Conservation (phyloP, 2,888 invertebrate genomes). For the Acrobasis suavella region DNA sequence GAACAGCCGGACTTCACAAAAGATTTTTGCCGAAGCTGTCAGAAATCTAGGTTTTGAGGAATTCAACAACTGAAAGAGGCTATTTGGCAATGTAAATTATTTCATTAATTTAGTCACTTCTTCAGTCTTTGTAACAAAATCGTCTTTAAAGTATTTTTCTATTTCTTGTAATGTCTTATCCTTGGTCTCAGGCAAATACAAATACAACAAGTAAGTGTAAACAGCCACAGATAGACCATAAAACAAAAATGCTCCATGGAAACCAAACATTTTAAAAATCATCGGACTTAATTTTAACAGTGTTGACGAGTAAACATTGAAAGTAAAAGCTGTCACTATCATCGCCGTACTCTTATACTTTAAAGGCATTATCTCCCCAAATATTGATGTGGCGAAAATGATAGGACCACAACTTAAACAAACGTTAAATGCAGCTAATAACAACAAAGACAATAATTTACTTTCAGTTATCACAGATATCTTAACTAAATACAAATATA, state of each 20-base stretch:
- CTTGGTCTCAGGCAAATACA: conserved; percentile 42
- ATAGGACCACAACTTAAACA: conserved; percentile 15
- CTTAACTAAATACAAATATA: conserved; percentile 20
- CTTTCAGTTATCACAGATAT: conserved; percentile 13
- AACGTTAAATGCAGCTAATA: conserved; percentile 15
- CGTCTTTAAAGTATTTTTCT: conserved; percentile 31
- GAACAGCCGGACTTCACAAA: too few species aligned
- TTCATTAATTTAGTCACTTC: neutral
- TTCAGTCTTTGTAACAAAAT: neutral
- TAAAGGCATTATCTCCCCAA: conserved; percentile 27
- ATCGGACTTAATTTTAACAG: conserved; percentile 30
- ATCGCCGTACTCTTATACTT: conserved; percentile 24
- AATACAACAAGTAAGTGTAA: conserved; percentile 24
- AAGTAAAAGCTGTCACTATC: conserved; percentile 26
- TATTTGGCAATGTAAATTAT: neutral
- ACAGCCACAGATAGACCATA: conserved; percentile 29
- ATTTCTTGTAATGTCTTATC: conserved; percentile 41
- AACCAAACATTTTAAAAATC: conserved; percentile 30
- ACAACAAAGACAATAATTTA: conserved; percentile 14
- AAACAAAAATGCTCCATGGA: conserved; percentile 37
- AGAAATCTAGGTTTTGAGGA: too few species aligned
- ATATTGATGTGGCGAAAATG: conserved; percentile 28
- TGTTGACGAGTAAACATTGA: conserved; percentile 21
- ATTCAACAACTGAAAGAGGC: too few species aligned
- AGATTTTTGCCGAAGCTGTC: too few species aligned